Conservation (phyloP, 53 echinoderm and acorn worm species). For the Antedon mediterranea region DNA sequence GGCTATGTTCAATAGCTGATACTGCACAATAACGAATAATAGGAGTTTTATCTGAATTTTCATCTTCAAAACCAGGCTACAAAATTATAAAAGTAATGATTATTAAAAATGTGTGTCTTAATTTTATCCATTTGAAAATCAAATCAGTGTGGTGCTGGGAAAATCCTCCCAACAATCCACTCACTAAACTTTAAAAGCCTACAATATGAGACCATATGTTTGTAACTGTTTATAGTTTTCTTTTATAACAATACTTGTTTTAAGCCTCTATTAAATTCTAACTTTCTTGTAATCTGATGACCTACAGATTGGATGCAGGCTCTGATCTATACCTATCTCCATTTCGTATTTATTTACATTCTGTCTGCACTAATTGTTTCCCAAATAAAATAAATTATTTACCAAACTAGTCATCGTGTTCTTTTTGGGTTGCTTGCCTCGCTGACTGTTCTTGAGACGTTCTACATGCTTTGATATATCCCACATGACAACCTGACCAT, state of each 20-base stretch:
- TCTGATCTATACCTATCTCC: too few relatives aligned
- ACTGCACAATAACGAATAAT: constrained; percentile 92
- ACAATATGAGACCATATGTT: too few relatives aligned
- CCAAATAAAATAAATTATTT: constrained; percentile 12
- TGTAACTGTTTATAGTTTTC: too few relatives aligned
- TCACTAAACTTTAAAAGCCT: too few relatives aligned
- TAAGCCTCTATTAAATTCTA: too few relatives aligned
- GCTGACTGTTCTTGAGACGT: constrained; percentile 66
- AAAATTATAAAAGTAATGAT: neutral
- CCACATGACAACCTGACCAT: constrained; percentile 92
- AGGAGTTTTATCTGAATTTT: constrained; percentile 79
- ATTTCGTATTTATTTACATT: too few relatives aligned
- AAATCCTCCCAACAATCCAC: too few relatives aligned
- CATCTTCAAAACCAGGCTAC: constrained; percentile 98
- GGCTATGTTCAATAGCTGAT: constrained; percentile 83
- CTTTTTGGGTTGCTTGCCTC: constrained; percentile 93
- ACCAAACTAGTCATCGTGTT: constrained; percentile 88
- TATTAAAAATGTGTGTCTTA: neutral
- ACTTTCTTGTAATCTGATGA: too few relatives aligned
- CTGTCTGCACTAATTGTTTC: too few relatives aligned
- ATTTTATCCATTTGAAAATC: neutral
- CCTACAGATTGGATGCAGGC: too few relatives aligned
- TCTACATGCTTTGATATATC: constrained; percentile 81
- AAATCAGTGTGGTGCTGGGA: too few relatives aligned
- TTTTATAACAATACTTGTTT: too few relatives aligned